Base-by-base conservation (phyloP, 1,140 invertebrate species). In the Eupristina koningsbergeri region DNA sequence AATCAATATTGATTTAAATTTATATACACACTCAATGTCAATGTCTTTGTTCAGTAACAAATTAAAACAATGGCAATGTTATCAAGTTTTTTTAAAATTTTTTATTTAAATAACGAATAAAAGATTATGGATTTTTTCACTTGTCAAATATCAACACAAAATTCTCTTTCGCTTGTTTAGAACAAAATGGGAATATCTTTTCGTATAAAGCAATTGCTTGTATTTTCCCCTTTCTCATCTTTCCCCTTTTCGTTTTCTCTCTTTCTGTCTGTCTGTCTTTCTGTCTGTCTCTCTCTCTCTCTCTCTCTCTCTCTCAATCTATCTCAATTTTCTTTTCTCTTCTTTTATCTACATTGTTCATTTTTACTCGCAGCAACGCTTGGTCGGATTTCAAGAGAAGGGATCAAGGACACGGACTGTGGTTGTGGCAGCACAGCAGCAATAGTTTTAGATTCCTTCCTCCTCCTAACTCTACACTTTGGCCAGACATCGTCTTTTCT, bases 381-480 rank as follows among this genome's bases (percentile, higher is more conserved):
- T 74, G 47, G 31, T 76, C 82, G 69, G 31, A 82, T 86, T 85
- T 83, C 73, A 76, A 86, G 82, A 85, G 86, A 86, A 86, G 83
- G 86, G 86, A 86, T 86, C 86, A 85, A 86, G 86, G 86, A 86
- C 84, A 82, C 76, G 29, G 58, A 31, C 67, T 75, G 81, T 80
- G 64, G 63, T 34, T 8, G n/a, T 26, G 22, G 41, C 29, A 61
- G 50, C 41, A 71, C n/a, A 45, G 34, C 19, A 29, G 50, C 17
- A 22, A 47, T 67, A 26, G 26, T 81, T 81, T 81, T 75, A 41
- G 80, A 39, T n/a, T 58, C 69, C 19, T 47, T 39, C 34, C 31
- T 53, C 34, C 9, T 6, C 74, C 34, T 1, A 29, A 41, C 67
- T 41, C 36, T 0, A 36, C 41, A n/a, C 15, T n/a, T n/a, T n/a